A percentile compares a stretch with the other conserved stretches of the same genome.
Evolutionary conservation across 2,888 invertebrate genomes (phyloP).

Genomic region (Zootermopsis nevadensis): DNA sequence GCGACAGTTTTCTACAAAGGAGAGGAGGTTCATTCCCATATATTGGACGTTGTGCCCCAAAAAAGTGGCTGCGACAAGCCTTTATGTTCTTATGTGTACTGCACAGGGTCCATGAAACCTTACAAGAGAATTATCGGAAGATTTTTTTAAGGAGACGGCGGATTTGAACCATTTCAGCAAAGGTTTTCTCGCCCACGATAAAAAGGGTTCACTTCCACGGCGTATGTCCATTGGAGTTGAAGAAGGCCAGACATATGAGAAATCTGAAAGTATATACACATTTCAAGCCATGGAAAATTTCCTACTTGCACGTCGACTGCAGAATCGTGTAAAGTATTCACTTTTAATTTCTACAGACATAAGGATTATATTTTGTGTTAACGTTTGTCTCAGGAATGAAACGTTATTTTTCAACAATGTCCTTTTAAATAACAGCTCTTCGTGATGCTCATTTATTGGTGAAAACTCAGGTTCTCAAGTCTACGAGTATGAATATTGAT

Average conservation of each 20-base stretch:
- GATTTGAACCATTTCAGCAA: not conserved
- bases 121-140: not conserved
- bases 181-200: not conserved
- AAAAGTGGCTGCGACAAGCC: constrained; percentile 15
- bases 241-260: not conserved
- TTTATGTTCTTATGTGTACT: constrained; percentile 25
- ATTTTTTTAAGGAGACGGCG: not conserved
- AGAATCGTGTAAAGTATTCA: too few relatives aligned
- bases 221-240: not conserved
- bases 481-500: too few relatives aligned
- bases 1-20: constrained; percentile 12
- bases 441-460: too few relatives aligned
- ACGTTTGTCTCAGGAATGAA: too few relatives aligned
- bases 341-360: too few relatives aligned
- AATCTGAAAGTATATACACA: not conserved
- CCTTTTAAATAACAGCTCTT: too few relatives aligned
- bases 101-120: constrained; percentile 20
- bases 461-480: too few relatives aligned
- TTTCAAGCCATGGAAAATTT: too few relatives aligned
- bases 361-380: too few relatives aligned
- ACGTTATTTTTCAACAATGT: too few relatives aligned
- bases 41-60: constrained; percentile 28
- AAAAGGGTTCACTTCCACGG: not conserved
- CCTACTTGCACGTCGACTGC: too few relatives aligned
- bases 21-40: constrained; percentile 18